phyloP scores from a whole-genome alignment of 2,888 invertebrate species.

The Scaptomyza parva region DNA sequence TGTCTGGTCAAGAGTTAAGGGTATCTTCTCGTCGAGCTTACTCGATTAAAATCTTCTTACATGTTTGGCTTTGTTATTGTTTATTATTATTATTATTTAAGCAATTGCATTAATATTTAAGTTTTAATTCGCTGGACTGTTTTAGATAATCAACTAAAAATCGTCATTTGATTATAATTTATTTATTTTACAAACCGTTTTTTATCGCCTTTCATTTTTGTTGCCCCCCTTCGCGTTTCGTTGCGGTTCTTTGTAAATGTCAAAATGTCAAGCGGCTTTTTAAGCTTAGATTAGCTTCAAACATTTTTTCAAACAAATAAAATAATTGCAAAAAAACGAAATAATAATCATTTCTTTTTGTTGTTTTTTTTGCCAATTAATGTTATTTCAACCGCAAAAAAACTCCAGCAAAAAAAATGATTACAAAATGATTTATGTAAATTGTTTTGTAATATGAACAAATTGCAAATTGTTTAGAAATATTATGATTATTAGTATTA shows the following conservation, averaged over 20 bases:
- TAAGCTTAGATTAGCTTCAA: slow-evolving; percentile 57
- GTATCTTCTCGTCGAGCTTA: no score
- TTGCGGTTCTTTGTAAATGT: slow-evolving; percentile 53
- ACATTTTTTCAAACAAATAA: slow-evolving; percentile 11
- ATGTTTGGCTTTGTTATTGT: no score
- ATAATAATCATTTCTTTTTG: slow-evolving; percentile 15
- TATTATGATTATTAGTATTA: no score
- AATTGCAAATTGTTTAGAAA: no score
- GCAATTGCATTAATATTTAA: slow-evolving; percentile 48
- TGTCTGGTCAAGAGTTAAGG: no score
- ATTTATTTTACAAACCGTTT: slow-evolving; percentile 34
- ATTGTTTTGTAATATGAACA: not conserved
- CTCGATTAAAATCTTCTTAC: no score
- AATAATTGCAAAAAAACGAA: slow-evolving; percentile 5
- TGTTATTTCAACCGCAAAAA: no score
- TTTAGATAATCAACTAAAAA: slow-evolving; percentile 61
- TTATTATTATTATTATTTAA: not conserved
- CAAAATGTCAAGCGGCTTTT: slow-evolving; percentile 53
- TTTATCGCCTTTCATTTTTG: not conserved
- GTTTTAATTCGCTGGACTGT: slow-evolving; percentile 39
- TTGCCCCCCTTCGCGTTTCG: not conserved
- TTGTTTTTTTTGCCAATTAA: slow-evolving; percentile 39
- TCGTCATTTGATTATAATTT: slow-evolving; percentile 72
- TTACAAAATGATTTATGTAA: not conserved
- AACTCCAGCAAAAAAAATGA: slow-evolving; percentile 10